A percentile compares a stretch with the other conserved stretches of the same genome.
Conservation (phyloP, 35 echinoderm and acorn worm genomes). For the Holothuria glaberrima region DNA sequence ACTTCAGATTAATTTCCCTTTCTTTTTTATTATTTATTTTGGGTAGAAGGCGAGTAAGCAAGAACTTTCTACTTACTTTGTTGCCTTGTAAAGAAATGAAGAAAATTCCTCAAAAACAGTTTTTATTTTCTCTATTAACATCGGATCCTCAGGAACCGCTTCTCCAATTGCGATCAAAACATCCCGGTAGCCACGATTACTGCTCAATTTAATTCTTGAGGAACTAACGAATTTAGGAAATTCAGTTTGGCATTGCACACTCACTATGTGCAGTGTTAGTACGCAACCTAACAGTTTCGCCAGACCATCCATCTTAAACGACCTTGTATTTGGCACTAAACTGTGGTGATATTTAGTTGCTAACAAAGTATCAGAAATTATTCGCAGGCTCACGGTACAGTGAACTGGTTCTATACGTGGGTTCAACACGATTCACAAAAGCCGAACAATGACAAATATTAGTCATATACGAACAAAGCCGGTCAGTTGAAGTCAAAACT, state of each 20-base stretch:
- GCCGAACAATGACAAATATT: too few species aligned
- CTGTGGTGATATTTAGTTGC: not conserved
- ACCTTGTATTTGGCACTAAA: not conserved
- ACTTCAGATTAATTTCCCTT: too few species aligned
- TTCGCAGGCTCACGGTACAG: too few species aligned
- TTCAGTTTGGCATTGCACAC: not conserved
- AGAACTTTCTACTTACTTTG: conserved; percentile 22
- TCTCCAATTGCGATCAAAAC: conserved; percentile 31
- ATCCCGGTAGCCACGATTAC: not conserved
- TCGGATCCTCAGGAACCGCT: conserved; percentile 4
- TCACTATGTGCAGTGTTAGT: too few species aligned
- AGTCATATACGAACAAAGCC: too few species aligned
- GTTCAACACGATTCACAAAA: not conserved
- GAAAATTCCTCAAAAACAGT: conserved; percentile 15
- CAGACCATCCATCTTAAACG: too few species aligned
- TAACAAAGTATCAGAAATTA: not conserved
- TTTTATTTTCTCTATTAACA: not conserved
- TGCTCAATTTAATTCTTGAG: not conserved
- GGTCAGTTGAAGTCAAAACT: too few species aligned
- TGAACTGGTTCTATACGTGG: conserved; percentile 17
- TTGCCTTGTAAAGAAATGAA: not conserved
- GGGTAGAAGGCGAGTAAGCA: too few species aligned
- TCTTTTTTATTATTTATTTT: too few species aligned
- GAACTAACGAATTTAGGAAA: not conserved
- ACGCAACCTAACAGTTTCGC: too few species aligned